Base-by-base conservation (phyloP, 2,797 vertebrate genomes). In the Rachycentron canadum region DNA sequence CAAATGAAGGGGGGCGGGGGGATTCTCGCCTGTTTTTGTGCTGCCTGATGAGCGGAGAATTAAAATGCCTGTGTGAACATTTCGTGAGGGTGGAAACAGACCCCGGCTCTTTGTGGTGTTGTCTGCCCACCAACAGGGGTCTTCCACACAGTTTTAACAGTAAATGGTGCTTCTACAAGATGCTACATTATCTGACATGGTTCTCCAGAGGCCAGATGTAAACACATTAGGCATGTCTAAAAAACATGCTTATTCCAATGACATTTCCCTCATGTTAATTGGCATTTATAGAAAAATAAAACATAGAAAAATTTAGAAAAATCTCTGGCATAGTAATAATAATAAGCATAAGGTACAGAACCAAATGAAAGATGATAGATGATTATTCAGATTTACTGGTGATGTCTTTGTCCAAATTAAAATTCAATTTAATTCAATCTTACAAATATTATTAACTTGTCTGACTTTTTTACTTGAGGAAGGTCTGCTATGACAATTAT, bases 101-200 rank as follows among this genome's bases (percentile, higher is more conserved):
- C 26, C 53, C 28, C 41, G 28, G 38, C 41, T 80, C 74, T 76
- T 78, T 73, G 70, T 73, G 52, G 34, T 81, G 38, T 60, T 69
- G 41, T 56, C 36, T 30, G 43, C 40, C 66, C 34, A 63, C 49
- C 74, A 36, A 34, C 71, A 74, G 65, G 73, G 65, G 41, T 73
- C 25, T 62, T 49, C 23, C 14, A 50, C 47, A 60, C 65, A 73
- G 25, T 2, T 32, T 50, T 38, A 68, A 60, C 38, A 64, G 32
- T 61, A 75, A 80, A 79, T 40, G 26, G n/a, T 47, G 56, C 59
- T 64, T 78, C 60, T 53, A 32, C 14, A 68, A 76, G 70, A 76
- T 62, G 55, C 34, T 30, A 34, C 55, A 8, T 68, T 50, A 76
- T 59, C 43, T 60, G 38, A 23, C 41, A 43, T 38, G 23, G 41